These are phyloP conservation scores for Pangasianodon gigas DNA, from an alignment of 2,113 vertebrate species.

Conservation along the genomic window DNA sequence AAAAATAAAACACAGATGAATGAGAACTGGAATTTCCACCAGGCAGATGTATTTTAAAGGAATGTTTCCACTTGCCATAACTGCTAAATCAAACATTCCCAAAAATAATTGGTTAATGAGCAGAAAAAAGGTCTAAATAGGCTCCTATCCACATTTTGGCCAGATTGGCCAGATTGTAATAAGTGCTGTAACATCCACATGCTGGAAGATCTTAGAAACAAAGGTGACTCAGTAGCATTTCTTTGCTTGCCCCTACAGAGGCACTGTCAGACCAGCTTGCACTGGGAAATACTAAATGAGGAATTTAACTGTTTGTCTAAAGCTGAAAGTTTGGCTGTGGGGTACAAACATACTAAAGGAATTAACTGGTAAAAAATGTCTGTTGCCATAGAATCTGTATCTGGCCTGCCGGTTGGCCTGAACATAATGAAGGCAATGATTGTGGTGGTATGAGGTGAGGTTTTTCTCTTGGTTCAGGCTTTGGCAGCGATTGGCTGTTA, in stretches of 20 bases:
- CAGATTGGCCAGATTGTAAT: background rate
- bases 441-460: background rate
- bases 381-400: background rate
- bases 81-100: background rate
- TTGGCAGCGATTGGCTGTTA: background rate
- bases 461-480: background rate
- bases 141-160: background rate
- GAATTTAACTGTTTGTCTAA: background rate
- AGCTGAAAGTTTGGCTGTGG: background rate
- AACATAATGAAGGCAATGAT: background rate
- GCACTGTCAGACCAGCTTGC: background rate
- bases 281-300: conserved; percentile 4
- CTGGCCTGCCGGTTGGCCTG: background rate
- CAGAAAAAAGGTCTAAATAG: background rate
- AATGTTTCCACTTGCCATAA: background rate
- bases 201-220: background rate
- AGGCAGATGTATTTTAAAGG: background rate
- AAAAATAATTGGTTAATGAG: background rate
- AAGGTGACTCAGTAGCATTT: background rate
- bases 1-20: background rate
- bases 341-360: background rate
- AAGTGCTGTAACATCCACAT: background rate
- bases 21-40: background rate
- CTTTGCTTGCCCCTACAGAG: background rate
- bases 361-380: background rate